phyloP scores from a whole-genome alignment of 1,140 invertebrate species.

The Saccostrea echinata region DNA sequence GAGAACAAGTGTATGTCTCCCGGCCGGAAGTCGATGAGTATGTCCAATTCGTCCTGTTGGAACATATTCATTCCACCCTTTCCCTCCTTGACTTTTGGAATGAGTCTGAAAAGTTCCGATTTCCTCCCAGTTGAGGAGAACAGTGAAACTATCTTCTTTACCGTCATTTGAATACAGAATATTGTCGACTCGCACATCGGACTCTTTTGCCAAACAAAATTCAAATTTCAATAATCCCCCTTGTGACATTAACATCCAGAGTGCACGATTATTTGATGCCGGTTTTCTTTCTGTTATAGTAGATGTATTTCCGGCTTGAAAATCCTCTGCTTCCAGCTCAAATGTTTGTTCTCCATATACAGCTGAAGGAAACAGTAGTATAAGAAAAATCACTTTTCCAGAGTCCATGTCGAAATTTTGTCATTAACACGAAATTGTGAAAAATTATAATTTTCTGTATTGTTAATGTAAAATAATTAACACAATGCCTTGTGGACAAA shows the following conservation, averaged over 20 bases:
- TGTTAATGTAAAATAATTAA: neutral
- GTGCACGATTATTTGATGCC: neutral
- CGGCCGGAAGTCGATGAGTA: conserved; percentile 17
- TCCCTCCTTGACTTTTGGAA: conserved; percentile 25
- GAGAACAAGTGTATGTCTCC: conserved; percentile 45
- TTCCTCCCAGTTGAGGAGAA: conserved; percentile 47
- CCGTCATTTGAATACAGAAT: conserved; percentile 57
- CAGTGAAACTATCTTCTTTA: conserved; percentile 43
- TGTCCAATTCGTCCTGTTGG: conserved; percentile 40
- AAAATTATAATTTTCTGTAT: neutral
- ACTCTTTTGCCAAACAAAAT: conserved; percentile 56
- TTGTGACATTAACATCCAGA: conserved; percentile 25
- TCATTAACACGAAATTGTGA: too few relatives aligned
- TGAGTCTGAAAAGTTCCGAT: conserved; percentile 41
- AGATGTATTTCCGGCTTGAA: neutral
- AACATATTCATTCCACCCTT: conserved; percentile 49
- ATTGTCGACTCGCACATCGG: conserved; percentile 49
- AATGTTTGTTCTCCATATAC: neutral
- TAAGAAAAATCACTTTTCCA: neutral
- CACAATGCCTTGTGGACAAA: neutral
- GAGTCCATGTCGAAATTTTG: neutral
- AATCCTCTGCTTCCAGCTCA: conserved; percentile 15
- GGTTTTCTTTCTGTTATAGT: neutral
- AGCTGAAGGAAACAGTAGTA: neutral
- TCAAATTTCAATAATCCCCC: conserved; percentile 46